phyloP scores from a whole-genome alignment of 2,797 vertebrate genomes.

The Scolopax rusticola region DNA sequence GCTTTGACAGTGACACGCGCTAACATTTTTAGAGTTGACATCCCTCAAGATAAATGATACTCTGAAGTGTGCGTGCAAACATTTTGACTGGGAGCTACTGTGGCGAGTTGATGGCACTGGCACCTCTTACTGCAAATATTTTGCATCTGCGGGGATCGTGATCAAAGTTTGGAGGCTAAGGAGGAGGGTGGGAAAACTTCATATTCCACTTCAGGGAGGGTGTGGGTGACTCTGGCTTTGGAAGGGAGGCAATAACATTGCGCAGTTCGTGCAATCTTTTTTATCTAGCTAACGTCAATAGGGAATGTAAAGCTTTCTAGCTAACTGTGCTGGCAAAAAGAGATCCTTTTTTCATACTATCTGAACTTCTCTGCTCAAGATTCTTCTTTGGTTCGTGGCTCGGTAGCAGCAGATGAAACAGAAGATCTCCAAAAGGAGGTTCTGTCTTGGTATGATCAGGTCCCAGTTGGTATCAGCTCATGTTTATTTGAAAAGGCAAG shows the following conservation, averaged over 20 bases:
- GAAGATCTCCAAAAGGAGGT: not conserved
- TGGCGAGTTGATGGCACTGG: not conserved
- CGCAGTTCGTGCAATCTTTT: not conserved
- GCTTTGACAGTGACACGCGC: conserved; percentile 82
- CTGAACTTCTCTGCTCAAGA: not conserved
- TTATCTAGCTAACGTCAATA: not conserved
- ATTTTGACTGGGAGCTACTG: conserved; percentile 73
- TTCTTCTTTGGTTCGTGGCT: not conserved
- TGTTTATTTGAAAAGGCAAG: not conserved
- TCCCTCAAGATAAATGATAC: conserved; percentile 85
- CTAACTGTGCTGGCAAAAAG: not conserved
- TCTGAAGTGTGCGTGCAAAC: conserved; percentile 78
- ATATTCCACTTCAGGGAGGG: not conserved
- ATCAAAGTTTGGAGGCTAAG: conserved; percentile 13
- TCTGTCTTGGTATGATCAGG: rapidly evolving
- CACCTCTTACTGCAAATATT: conserved; percentile 49
- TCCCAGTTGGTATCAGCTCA: not conserved
- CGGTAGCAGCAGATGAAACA: not conserved
- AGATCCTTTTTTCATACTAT: not conserved
- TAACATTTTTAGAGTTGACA: conserved; percentile 87
- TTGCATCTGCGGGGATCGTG: conserved; percentile 46
- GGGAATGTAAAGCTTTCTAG: not conserved
- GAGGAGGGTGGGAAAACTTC: conserved; percentile 11
- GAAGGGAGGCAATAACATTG: not conserved
- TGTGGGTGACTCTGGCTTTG: not conserved